Base-by-base conservation (phyloP, 2,888 invertebrate genomes). In the Odontothrips loti region DNA sequence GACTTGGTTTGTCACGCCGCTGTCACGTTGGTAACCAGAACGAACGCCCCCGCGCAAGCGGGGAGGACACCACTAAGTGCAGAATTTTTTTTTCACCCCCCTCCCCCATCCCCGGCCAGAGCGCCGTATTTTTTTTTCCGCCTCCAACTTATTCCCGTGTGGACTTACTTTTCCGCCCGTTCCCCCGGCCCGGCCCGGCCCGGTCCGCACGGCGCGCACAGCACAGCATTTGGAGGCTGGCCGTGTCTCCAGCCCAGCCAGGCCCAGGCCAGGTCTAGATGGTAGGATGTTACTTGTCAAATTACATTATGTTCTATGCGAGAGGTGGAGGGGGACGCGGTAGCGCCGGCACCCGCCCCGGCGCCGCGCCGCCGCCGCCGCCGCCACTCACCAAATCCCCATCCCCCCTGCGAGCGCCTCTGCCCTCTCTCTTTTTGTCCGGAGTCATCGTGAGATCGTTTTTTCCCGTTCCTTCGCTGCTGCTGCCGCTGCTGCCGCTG, bases 281-380 rank as follows among this genome's bases (percentile, higher is more conserved):
- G 68, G 68, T 75, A 27, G 68, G 68, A 75, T 75, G 68, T 75
- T 75, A 75, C 68, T 75, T 75, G 68, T 75, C 68, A 75, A 75
- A 75, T 75, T 75, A 75, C 68, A 75, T 75, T 75, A 75, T 75
- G 68, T 75, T 27, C 68, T 27, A 75, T 27, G 68, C 68, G 68
- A 27, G 68, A 75, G 58, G 58, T 58, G 58, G 58, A 58, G 58
- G 58, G 17, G 58, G 58, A 11, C 20, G 58, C 17, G 12, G 34
- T 6, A 6, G 34, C 3, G 6, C 34, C 34, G 34, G 34, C n/a
- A n/a, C n/a, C 51, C 51, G 20, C 68, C n/a, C 68, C 10, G n/a
- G 23, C n/a, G 8, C 68, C 68, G 11, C 68, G 8, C 68, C 68
- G 23, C 23, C 23, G 11, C 68, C 51, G 8, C 58, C 58, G 58